phyloP scores from a whole-genome alignment of 2,888 invertebrate genomes.

The Yponomeuta plumbellus region DNA sequence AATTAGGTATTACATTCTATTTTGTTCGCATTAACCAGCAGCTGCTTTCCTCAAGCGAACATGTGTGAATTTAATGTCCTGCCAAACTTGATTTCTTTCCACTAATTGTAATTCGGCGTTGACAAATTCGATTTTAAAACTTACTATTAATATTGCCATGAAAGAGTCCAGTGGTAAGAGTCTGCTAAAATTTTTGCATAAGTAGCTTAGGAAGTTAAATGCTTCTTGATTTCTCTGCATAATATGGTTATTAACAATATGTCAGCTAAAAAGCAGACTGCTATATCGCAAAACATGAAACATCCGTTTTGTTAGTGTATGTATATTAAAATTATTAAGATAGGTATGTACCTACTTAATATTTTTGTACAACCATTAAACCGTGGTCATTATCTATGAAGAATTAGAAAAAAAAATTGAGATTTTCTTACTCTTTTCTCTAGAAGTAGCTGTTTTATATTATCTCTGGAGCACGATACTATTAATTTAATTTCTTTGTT shows the following conservation, averaged over 20 bases:
- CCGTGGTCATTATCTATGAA: no score
- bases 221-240: background rate
- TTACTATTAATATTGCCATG: background rate
- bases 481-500: background rate
- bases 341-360: no score
- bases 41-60: background rate
- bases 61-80: background rate
- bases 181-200: background rate
- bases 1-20: background rate
- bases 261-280: no score
- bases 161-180: background rate
- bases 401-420: no score
- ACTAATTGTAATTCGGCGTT: slow-evolving; percentile 27
- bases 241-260: no score
- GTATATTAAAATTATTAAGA: no score
- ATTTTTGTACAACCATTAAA: no score
- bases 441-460: no score
- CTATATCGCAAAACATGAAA: background rate
- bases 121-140: slow-evolving; percentile 20
- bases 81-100: slow-evolving; percentile 12
- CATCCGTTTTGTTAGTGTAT: background rate
- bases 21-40: background rate
- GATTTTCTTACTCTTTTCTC: no score
- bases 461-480: no score
- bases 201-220: background rate